A percentile compares a stretch with the other conserved stretches of the same genome.
Evolutionary conservation across 2,888 invertebrate genomes (phyloP).

Genomic region (Hirtodrosophila duncani): DNA sequence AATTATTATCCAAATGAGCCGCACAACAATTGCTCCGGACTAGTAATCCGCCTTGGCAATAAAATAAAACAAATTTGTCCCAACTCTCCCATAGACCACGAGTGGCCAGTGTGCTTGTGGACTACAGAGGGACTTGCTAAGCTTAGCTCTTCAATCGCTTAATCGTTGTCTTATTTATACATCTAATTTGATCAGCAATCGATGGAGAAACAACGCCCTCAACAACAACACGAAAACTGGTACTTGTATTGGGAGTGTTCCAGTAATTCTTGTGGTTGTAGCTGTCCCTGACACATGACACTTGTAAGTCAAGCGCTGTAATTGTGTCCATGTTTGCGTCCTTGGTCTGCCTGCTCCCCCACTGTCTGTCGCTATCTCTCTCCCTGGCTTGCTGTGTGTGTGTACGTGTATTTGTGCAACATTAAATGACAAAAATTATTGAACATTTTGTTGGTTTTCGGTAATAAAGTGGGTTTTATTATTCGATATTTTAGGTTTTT

Average conservation of each 20-base stretch:
- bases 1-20: slow-evolving; percentile 69
- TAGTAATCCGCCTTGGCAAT: slow-evolving; percentile 66
- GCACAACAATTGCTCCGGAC: slow-evolving; percentile 48
- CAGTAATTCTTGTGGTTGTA: slow-evolving; percentile 18
- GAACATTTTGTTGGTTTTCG: slow-evolving; percentile 45
- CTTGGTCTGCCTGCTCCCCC: too few relatives aligned
- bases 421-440: slow-evolving; percentile 71
- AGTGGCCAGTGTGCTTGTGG: slow-evolving; percentile 2
- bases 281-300: slow-evolving; percentile 56
- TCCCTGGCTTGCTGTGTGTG: slow-evolving; percentile 14
- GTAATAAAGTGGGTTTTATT: slow-evolving; percentile 25
- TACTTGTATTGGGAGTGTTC: slow-evolving; percentile 18
- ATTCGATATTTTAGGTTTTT: not conserved
- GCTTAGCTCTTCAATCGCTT: slow-evolving; percentile 66
- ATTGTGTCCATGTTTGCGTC: slow-evolving; percentile 30
- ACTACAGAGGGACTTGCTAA: slow-evolving; percentile 43
- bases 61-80: slow-evolving; percentile 54
- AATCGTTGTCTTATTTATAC: slow-evolving; percentile 73
- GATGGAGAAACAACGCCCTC: slow-evolving; percentile 37
- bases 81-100: not conserved
- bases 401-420: slow-evolving; percentile 21
- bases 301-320: slow-evolving; percentile 58
- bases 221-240: slow-evolving; percentile 28
- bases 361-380: slow-evolving; percentile 13
- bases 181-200: slow-evolving; percentile 72